Evolutionary conservation across 1,140 invertebrate species (phyloP).

Genomic region (Orchestia grillus): DNA sequence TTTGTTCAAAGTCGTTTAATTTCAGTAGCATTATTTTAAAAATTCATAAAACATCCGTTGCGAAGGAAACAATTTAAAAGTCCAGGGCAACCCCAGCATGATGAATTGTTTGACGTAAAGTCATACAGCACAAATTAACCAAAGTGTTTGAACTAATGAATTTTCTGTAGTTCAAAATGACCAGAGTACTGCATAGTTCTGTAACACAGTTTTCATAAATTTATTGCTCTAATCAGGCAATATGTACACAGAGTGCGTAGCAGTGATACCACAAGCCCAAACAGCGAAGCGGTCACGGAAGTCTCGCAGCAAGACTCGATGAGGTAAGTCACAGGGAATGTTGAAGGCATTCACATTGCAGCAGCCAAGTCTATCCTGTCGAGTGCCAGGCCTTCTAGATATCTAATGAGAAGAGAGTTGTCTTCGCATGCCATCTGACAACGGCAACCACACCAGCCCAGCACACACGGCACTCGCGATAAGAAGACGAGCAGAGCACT

Average conservation of each 20-base stretch:
- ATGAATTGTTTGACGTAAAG: not conserved
- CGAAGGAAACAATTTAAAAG: not conserved
- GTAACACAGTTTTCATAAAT: not conserved
- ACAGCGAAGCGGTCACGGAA: not conserved
- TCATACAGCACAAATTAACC: not conserved
- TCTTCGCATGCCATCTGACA: not conserved
- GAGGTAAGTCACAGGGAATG: not conserved
- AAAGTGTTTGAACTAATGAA: not conserved
- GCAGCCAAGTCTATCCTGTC: not conserved
- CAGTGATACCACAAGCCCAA: not conserved
- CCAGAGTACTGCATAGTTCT: not conserved
- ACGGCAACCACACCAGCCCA: not conserved
- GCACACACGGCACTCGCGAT: slow-evolving; percentile 3
- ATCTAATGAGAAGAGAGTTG: not conserved
- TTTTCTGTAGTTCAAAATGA: not conserved
- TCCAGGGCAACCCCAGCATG: not conserved
- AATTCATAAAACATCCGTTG: not conserved
- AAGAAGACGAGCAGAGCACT: not conserved
- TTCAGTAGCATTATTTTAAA: not conserved
- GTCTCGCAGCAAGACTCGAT: not conserved
- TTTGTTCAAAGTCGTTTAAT: not conserved
- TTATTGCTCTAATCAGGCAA: not conserved
- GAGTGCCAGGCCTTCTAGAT: not conserved
- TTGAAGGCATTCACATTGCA: not conserved
- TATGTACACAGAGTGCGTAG: not conserved